Conservation (phyloP, 2,113 vertebrate species). For the Pachycephala philippinensis region DNA sequence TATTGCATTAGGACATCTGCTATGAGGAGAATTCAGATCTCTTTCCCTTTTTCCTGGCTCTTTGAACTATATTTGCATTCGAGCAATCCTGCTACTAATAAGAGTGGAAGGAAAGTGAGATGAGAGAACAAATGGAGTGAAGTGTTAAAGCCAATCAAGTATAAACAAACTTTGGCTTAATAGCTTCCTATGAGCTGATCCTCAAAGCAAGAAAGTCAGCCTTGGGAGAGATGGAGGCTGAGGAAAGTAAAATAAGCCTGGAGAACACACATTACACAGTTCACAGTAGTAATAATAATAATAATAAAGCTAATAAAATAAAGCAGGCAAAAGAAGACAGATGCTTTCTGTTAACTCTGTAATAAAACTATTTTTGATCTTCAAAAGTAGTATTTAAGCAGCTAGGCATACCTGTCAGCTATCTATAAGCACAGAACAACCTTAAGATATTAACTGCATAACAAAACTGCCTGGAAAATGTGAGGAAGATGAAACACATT, state of each 20-base stretch:
- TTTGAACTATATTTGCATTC: constrained; percentile 1
- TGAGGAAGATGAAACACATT: background rate
- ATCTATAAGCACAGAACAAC: background rate
- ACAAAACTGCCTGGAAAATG: background rate
- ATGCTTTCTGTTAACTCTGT: background rate
- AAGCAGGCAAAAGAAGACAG: background rate
- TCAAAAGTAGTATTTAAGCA: background rate
- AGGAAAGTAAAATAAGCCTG: background rate
- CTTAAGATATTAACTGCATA: background rate
- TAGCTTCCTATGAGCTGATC: background rate
- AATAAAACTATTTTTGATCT: background rate
- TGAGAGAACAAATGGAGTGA: constrained; percentile 6
- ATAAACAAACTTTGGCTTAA: constrained; percentile 36
- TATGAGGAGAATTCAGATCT: background rate
- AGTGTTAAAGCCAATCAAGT: constrained; percentile 17
- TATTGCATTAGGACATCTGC: background rate
- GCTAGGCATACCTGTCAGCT: background rate
- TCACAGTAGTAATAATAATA: background rate
- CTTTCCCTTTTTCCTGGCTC: background rate
- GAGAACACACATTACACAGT: background rate
- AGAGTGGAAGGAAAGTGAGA: background rate
- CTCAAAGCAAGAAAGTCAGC: background rate
- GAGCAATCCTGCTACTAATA: background rate
- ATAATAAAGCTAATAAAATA: background rate
- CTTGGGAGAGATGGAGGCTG: background rate